Base-by-base conservation (phyloP, 2,888 invertebrate genomes). In the Carpatolechia fugitivella region DNA sequence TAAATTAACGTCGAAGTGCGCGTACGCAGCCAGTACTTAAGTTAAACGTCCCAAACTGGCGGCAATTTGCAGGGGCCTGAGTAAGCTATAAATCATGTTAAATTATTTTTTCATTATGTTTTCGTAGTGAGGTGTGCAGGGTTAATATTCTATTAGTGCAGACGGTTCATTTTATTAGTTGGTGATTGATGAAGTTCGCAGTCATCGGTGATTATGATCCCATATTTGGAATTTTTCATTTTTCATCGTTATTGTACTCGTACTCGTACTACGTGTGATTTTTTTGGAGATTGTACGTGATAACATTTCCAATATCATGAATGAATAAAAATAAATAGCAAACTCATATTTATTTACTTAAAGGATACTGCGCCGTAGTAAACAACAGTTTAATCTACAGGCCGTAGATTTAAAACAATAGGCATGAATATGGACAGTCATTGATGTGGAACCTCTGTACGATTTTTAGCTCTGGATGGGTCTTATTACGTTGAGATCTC, bases 1-100 rank as follows among this genome's bases (percentile, higher is more conserved):
- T 48, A 56, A 74, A 76, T 80, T 74, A 78, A 73, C 77, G 69
- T 76, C 70, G 65, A 70, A 65, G 65, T 78, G 76, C 78, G 77
- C 80, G 70, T 72, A 76, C 81, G 82, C 81, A 82, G 80, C 67
- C 76, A 64, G 75, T 82, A 82, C 78, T 90, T 89, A 87, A 82
- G 80, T 87, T 90, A 90, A 90, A 85, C 87, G 88, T 81, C 78
- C 80, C 76, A 85, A 87, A 86, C 84, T 78, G 82, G 71, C 74
- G 68, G 83, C 84, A 88, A 89, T 89, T 88, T 87, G 80, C 82
- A 67, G 68, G 63, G 72, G 66, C 66, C 74, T 86, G 89, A 90
- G 81, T 90, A 83, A 90, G 89, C 89, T 84, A 90, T 90, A 90
- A 89, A 90, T 90, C 89, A 80, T 76, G 76, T 64, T 72, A 81